Conservation (phyloP, 2,113 vertebrate genomes). For the Gnathonemus longibarbis region DNA sequence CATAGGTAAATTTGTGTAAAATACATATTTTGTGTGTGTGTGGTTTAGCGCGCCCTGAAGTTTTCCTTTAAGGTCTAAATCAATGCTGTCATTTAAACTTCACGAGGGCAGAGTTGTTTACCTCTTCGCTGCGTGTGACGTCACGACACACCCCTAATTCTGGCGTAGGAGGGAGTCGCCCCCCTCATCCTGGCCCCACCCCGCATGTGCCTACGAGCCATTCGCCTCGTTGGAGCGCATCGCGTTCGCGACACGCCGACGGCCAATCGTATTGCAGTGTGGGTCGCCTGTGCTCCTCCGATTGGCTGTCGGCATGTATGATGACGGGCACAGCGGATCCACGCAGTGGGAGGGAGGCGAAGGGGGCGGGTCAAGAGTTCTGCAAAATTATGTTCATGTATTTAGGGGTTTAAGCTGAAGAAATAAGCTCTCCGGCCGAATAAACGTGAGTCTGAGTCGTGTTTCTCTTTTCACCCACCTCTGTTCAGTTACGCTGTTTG, state of each 20-base stretch:
- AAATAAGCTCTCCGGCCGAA: conserved; percentile 13
- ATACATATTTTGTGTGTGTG: not conserved
- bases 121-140: conserved; percentile 67
- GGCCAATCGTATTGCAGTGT: conserved; percentile 44
- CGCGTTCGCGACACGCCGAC: not conserved
- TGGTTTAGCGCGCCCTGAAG: not conserved
- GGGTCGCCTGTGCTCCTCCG: conserved; percentile 24
- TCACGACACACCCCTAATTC: conserved; percentile 70
- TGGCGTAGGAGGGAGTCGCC: conserved; percentile 37
- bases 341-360: conserved; percentile 54
- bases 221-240: conserved; percentile 33
- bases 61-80: conserved; percentile 1
- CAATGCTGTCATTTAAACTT: conserved; percentile 56
- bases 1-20: not conserved
- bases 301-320: conserved; percentile 52
- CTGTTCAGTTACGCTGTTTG: conserved; percentile 23
- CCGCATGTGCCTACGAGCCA: conserved; percentile 37
- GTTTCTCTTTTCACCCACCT: conserved; percentile 35
- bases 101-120: conserved; percentile 73
- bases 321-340: conserved; percentile 48
- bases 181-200: conserved; percentile 4
- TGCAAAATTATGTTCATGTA: conserved; percentile 57
- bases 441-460: conserved; percentile 31
- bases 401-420: conserved; percentile 48
- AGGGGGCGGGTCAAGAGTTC: conserved; percentile 34